A percentile compares a stretch with the other conserved stretches of the same genome.
phyloP scores from a whole-genome alignment of 2,888 invertebrate species.

The Trichopoda pennipes region DNA sequence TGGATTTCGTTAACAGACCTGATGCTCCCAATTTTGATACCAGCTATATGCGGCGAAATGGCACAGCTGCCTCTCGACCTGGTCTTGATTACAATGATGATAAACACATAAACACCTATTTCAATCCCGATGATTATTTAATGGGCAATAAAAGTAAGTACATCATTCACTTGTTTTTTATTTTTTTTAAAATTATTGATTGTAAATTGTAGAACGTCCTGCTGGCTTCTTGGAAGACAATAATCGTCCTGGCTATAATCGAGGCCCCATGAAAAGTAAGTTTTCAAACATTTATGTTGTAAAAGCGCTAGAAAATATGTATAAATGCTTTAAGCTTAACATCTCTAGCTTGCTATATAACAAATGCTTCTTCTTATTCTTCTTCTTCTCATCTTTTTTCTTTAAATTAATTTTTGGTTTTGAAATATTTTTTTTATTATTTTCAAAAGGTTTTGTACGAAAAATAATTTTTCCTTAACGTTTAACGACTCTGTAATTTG shows the following conservation, averaged over 20 bases:
- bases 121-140: constrained; percentile 80
- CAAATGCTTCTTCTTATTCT: too few species aligned
- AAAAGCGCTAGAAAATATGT: too few species aligned
- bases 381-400: too few species aligned
- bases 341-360: background rate
- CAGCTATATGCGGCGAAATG: constrained; percentile 70
- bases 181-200: background rate
- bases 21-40: constrained; percentile 74
- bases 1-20: constrained; percentile 77
- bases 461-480: too few species aligned
- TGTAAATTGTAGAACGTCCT: constrained; percentile 71
- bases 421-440: too few species aligned
- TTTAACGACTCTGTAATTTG: too few species aligned
- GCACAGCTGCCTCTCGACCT: constrained; percentile 65
- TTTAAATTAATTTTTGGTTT: too few species aligned
- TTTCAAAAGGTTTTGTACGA: too few species aligned
- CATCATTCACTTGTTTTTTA: too few species aligned
- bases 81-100: constrained; percentile 74
- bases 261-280: constrained; percentile 75
- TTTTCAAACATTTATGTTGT: background rate
- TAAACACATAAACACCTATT: constrained; percentile 79
- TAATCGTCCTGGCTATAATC: constrained; percentile 72
- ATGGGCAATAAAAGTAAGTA: constrained; percentile 76
- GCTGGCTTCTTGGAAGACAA: constrained; percentile 69
- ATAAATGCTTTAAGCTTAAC: background rate